These are phyloP conservation scores for Callaeas wilsoni DNA, from an alignment of 2,113 vertebrate genomes.

Conservation along the genomic window DNA sequence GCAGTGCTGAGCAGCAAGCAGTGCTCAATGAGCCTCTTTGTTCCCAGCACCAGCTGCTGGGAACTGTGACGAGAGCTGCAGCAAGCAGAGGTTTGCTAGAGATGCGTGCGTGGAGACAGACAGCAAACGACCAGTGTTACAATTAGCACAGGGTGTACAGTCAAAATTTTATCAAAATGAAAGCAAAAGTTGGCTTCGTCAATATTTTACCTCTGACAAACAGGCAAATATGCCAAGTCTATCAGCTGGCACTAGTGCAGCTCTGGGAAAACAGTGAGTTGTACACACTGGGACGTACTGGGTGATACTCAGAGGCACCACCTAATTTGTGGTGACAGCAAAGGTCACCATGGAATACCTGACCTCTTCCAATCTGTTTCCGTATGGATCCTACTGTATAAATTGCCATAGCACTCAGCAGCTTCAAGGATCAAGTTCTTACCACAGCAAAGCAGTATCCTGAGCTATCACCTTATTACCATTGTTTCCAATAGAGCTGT, in stretches of 20 bases:
- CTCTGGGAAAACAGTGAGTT: neutral
- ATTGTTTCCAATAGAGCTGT: neutral
- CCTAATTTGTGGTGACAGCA: neutral
- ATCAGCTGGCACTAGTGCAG: neutral
- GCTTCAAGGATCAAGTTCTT: neutral
- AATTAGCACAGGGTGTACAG: neutral
- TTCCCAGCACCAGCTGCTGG: constrained; percentile 26
- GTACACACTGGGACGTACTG: neutral
- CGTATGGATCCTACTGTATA: neutral
- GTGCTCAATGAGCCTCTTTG: constrained; percentile 21
- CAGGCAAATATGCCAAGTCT: neutral
- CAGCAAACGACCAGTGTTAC: neutral
- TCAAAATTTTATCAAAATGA: neutral
- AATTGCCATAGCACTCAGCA: neutral
- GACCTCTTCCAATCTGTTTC: neutral
- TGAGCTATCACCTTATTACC: neutral
- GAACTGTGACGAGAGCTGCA: neutral
- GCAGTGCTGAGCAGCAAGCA: neutral
- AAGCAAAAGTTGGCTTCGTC: neutral
- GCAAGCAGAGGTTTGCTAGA: neutral
- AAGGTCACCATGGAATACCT: neutral
- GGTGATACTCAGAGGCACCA: neutral
- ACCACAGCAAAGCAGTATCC: neutral
- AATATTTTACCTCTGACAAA: neutral
- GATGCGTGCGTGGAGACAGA: neutral